Evolutionary conservation across 2,113 vertebrate genomes (phyloP).

Genomic region (Echinops telfairi): DNA sequence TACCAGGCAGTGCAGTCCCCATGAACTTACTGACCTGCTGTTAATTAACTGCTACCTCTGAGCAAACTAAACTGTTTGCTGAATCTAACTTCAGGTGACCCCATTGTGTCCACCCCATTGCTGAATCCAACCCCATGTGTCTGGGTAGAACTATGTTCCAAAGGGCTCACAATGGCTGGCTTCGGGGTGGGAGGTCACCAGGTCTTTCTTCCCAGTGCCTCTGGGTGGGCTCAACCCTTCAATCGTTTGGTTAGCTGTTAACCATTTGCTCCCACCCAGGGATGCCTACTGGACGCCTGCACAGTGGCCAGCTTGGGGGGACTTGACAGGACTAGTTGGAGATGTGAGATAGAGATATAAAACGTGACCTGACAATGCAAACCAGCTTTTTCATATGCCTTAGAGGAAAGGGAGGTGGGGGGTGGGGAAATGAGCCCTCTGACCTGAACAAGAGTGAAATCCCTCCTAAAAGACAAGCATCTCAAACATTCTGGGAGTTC

Average conservation of each 20-base stretch:
- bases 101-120: not conserved
- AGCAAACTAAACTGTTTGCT: not conserved
- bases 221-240: not conserved
- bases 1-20: not conserved
- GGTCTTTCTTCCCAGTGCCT: not conserved
- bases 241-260: not conserved
- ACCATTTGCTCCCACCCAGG: not conserved
- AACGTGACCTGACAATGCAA: not conserved
- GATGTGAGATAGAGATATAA: rapidly evolving
- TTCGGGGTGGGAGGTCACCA: not conserved
- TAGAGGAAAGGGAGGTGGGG: not conserved
- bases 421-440: not conserved
- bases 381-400: not conserved
- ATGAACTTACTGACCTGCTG: not conserved
- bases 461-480: not conserved
- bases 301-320: not conserved
- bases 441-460: not conserved
- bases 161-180: not conserved
- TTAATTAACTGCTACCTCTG: not conserved
- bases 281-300: not conserved
- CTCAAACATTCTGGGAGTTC: not conserved
- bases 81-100: not conserved
- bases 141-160: not conserved
- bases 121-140: not conserved
- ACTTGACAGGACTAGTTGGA: not conserved